Evolutionary conservation across 2,113 vertebrate species (phyloP), one percentile per base, ranked within the genome.

Genomic region (Paratilapia polleni): DNA sequence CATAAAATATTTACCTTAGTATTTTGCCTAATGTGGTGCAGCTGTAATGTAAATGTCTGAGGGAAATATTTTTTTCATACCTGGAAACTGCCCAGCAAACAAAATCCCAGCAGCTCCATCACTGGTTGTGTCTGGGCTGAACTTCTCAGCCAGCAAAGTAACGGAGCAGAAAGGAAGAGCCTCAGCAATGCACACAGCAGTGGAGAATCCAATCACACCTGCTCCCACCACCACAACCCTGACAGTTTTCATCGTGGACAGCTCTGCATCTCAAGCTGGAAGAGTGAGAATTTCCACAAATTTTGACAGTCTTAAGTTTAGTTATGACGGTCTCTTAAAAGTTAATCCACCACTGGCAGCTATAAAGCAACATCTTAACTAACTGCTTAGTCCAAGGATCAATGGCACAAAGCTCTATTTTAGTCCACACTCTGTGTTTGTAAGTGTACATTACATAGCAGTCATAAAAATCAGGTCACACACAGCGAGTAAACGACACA

Each of bases 91-190:
- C 1, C 92, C 91, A 8, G 96, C 95, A 52, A 97, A 95, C 38
- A 99, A 93, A 28, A 99, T 96, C 17, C 98, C 98, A 0, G 98
- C 98, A 6, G 98, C 98, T 10, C 96, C 95, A 2, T 99, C 97
- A 0, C 98, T 97, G 0, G 97, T 98, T 22, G 98, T 99, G 70
- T 97, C 76, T 0, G 97, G 98, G 43, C 96, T 96, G 92, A 97
- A 98, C 81, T 89, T 95, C 8, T 99, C 97, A 0, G 97, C 92
- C 77, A 98, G 79, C 49, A 99, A 57, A 0, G 96, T 96, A 4
- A 99, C 66, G 0, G 95, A 94, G 90, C 97, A 97, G 34, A 60
- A 43, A 2, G 97, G 96, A 22, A 96, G 93, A 11, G 91, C 52
- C 77, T 97, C 95, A 0, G 87, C 85, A 20, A 99, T 66, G 92